Base-by-base conservation (phyloP, 2,113 vertebrate species). In the Hyaena hyaena region DNA sequence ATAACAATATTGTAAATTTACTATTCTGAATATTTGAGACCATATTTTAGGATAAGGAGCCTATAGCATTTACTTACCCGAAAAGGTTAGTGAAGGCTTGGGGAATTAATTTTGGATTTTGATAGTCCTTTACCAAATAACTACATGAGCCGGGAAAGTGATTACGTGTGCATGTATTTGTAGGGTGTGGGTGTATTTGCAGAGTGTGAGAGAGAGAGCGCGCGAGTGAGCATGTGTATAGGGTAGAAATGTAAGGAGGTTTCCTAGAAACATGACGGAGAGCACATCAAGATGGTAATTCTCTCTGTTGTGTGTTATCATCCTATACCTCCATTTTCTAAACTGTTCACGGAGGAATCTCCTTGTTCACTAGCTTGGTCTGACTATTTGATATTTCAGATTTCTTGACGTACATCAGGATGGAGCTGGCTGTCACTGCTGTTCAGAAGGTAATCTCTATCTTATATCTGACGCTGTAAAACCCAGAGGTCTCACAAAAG, bases 21-120 rank as follows among this genome's bases (percentile, higher is more conserved):
- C 97, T 98, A 97, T 84, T 48, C 88, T 79, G 85, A 90, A 48
- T 98, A 95, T 97, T 98, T 98, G 85, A 97, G 87, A 83, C 45
- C 80, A 53, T 90, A 97, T 97, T 98, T 98, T 97, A 93, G 90
- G 90, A 91, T 31, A 90, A 95, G 93, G 48, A 97, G 45, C 69
- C 94, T 16, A 39, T 96, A 96, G 92, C 26, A 77, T 89, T 98
- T 97, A 93, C 89, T 98, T 98, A 88, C 61, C 58, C 95, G 98
- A 94, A 87, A 83, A 90, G 89, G 98, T 98, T 98, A 98, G 92
- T 53, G 7, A 91, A 97, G n/a, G 84, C 83, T 97, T 97, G 88
- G 96, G 85, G 96, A 97, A 98, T 89, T 97, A 80, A 61, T 73
- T 93, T 90, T 85, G 61, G n/a, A 73, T 86, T 96, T 90, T 79